phyloP scores from a whole-genome alignment of 2,797 vertebrate genomes.

The Pseudochirops cupreus region DNA sequence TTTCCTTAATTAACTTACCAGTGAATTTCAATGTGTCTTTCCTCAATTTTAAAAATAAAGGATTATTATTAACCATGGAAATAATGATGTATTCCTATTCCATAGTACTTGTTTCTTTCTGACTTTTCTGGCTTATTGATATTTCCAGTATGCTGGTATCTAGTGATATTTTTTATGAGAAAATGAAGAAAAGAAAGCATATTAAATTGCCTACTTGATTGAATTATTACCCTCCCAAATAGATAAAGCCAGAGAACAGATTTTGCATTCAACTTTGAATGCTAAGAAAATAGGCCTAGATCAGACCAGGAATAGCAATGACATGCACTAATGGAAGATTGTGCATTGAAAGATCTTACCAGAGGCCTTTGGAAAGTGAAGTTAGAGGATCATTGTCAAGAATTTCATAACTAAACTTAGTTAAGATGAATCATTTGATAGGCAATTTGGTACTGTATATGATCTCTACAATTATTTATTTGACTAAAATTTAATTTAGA shows the following conservation, averaged over 20 bases:
- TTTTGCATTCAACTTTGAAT: constrained; percentile 36
- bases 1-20: constrained; percentile 19
- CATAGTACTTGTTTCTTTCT: constrained; percentile 14
- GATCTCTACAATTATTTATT: not conserved
- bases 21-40: constrained; percentile 13
- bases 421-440: constrained; percentile 30
- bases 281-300: constrained; percentile 28
- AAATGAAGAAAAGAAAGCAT: constrained; percentile 43
- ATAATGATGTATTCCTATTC: constrained; percentile 10
- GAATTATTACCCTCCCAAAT: constrained; percentile 36
- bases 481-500: not conserved
- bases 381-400: not conserved
- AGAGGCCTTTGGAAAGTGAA: constrained; percentile 30
- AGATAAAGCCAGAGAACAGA: constrained; percentile 14
- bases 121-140: not conserved
- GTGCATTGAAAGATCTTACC: constrained; percentile 39
- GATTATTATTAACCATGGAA: constrained; percentile 9
- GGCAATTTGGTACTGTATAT: constrained; percentile 23
- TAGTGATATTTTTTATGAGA: constrained; percentile 47
- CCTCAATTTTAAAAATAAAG: constrained; percentile 10
- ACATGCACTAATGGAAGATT: not conserved
- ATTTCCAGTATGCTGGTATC: not conserved
- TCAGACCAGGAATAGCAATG: constrained; percentile 29
- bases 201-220: not conserved
- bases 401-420: constrained; percentile 37